Evolutionary conservation across 35 echinoderm and acorn worm species (phyloP), one percentile per base, ranked within the genome.

Genomic region (Acanthaster planci): DNA sequence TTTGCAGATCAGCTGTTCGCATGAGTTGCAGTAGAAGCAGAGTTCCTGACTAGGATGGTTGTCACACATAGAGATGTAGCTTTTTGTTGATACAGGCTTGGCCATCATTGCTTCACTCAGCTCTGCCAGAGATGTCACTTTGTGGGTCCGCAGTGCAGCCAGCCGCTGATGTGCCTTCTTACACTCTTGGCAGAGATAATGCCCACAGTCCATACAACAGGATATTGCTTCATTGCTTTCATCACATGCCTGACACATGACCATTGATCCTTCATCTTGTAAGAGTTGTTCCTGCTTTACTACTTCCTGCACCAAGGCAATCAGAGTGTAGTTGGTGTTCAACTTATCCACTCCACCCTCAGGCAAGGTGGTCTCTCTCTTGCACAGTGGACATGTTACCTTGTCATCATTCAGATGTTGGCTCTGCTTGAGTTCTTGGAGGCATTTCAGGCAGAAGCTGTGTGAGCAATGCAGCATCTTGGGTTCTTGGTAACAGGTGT

Each of bases 221-320:
- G 64, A 72, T 27, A 35, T 72, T 72, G 64, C 29, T 34, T 26
- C 29, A 34, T 72, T 72, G 22, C 30, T 26, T 34, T 72, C 64
- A 72, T 72, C 64, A 72, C 64, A 72, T 31, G 29, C 64, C 23
- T 72, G 64, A 72, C 64, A 72, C 23, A 72, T 36, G 64, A 72
- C 30, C 64, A 27, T 72, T 72, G 64, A 72, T 26, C 14, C 64
- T 35, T 72, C 64, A 72, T 26, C 29, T 72, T 72, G 18, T 29
- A 15, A 34, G 34, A 35, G 64, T 26, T 72, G 64, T 72, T 72
- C 64, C 64, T 72, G 64, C 30, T 72, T 72, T 19, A 14, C 30
- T 0, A 72, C 64, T 34, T 72, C 64, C 64, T 72, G 21, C 64
- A 72, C 64, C 29, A 72, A 34, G 64, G 64, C 18, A 72, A 72